Percentiles rank a stretch among this genome's conserved stretches.
Evolutionary conservation across 2,888 invertebrate genomes (phyloP).

Genomic region (Hoplodrina ambigua): DNA sequence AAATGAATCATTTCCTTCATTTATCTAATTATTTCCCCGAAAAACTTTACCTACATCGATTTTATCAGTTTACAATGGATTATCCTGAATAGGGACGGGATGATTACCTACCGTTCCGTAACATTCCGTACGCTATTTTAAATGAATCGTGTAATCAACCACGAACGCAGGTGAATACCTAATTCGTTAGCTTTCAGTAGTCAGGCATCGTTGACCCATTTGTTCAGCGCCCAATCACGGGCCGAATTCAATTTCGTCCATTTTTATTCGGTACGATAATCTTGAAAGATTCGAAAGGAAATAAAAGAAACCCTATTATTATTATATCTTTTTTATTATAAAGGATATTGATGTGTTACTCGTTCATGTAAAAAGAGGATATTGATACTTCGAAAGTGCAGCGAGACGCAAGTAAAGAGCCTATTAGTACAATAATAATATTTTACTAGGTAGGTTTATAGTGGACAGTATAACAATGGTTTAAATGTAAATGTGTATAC

Average conservation of each 20-base stretch:
- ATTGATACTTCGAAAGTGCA: slow-evolving; percentile 38
- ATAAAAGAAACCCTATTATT: slow-evolving; percentile 66
- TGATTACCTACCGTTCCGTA: slow-evolving; percentile 52
- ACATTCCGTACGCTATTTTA: slow-evolving; percentile 52
- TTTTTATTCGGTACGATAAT: slow-evolving; percentile 75
- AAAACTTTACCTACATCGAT: slow-evolving; percentile 11
- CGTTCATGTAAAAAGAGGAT: slow-evolving; percentile 55
- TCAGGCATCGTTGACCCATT: slow-evolving; percentile 67
- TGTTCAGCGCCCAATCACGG: slow-evolving; percentile 67
- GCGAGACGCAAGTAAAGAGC: slow-evolving; percentile 11
- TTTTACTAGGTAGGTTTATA: background rate
- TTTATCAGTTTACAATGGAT: slow-evolving; percentile 26
- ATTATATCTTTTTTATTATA: slow-evolving; percentile 61
- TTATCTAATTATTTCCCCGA: slow-evolving; percentile 13
- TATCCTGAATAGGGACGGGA: slow-evolving; percentile 34
- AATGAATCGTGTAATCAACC: slow-evolving; percentile 73
- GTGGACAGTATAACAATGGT: slow-evolving; percentile 1
- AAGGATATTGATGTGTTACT: slow-evolving; percentile 60
- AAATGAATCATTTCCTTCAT: slow-evolving; percentile 4
- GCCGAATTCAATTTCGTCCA: slow-evolving; percentile 74
- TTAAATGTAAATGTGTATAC: slow-evolving; percentile 22
- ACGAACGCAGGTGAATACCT: slow-evolving; percentile 69
- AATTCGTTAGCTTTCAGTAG: slow-evolving; percentile 69
- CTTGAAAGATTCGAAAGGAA: slow-evolving; percentile 72
- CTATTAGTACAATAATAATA: slow-evolving; percentile 17